These are phyloP conservation scores for Scaptomyza cyrtandrae DNA, from an alignment of 2,888 invertebrate genomes.

Conservation along the genomic window DNA sequence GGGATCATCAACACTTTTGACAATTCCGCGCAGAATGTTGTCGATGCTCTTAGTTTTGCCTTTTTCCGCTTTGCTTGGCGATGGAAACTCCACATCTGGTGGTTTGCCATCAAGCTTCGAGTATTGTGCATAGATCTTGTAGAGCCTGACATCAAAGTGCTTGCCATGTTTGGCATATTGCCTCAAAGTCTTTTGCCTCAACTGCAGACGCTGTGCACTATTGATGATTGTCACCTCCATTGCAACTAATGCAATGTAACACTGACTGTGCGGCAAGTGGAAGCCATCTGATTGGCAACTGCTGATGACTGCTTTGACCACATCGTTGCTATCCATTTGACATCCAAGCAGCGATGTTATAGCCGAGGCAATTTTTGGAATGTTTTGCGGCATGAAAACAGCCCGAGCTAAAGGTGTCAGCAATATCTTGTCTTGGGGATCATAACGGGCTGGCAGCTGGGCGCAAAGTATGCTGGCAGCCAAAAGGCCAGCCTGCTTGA, in stretches of 20 bases:
- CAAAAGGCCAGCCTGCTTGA: conserved; percentile 61
- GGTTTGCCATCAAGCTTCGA: conserved; percentile 34
- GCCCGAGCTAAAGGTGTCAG: conserved; percentile 60
- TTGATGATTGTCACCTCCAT: conserved; percentile 35
- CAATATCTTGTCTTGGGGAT: conserved; percentile 42
- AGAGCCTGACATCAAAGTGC: conserved; percentile 24
- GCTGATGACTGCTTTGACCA: conserved; percentile 57
- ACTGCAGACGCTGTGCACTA: conserved; percentile 27
- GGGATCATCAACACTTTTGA: conserved; percentile 40
- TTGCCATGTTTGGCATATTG: conserved; percentile 50
- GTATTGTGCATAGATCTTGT: conserved; percentile 40
- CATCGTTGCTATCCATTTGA: conserved; percentile 22
- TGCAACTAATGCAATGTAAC: conserved; percentile 57
- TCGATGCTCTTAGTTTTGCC: background rate
- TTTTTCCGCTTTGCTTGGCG: background rate
- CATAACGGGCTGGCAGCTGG: conserved; percentile 18
- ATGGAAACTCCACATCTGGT: conserved; percentile 9
- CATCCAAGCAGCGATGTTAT: conserved; percentile 7
- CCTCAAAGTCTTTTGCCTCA: conserved; percentile 32
- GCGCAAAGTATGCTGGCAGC: conserved; percentile 47
- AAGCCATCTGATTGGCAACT: conserved; percentile 68
- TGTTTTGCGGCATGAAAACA: conserved; percentile 49
- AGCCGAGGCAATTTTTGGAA: conserved; percentile 42
- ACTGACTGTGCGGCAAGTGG: conserved; percentile 52
- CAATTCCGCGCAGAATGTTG: conserved; percentile 43